phyloP scores from a whole-genome alignment of 1,140 invertebrate species.

The Drosophila grimshawi region DNA sequence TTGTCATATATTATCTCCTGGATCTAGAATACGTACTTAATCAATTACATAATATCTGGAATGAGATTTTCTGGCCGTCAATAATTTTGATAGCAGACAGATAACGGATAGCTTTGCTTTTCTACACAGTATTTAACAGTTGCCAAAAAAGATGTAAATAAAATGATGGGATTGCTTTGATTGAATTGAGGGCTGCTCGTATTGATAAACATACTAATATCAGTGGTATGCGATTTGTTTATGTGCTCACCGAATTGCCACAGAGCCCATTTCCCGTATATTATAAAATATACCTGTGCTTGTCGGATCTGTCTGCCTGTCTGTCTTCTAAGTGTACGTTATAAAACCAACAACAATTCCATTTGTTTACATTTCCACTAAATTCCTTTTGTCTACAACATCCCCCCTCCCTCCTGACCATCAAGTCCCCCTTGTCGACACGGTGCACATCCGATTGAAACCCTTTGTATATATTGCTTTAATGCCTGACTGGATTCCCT shows the following conservation, averaged over 20 bases:
- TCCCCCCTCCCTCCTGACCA: not conserved
- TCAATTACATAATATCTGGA: slow-evolving; percentile 3
- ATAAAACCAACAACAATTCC: slow-evolving; percentile 74
- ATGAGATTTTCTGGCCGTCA: not conserved
- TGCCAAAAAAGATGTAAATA: not conserved
- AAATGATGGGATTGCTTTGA: not conserved
- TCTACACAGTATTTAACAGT: slow-evolving; percentile 9
- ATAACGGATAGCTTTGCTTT: slow-evolving; percentile 6
- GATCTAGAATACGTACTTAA: not conserved
- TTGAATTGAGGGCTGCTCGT: not conserved
- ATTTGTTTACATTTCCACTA: slow-evolving; percentile 69
- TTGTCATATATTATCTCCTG: slow-evolving; percentile 2
- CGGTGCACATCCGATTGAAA: slow-evolving; percentile 46
- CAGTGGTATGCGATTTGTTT: not conserved
- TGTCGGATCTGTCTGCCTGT: slow-evolving; percentile 5
- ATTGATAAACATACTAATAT: too few relatives aligned
- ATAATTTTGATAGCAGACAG: not conserved
- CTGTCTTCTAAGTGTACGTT: slow-evolving; percentile 25
- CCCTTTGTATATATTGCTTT: slow-evolving; percentile 37
- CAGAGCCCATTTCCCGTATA: slow-evolving; percentile 4
- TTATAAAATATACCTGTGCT: not conserved
- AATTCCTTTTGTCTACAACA: slow-evolving; percentile 78
- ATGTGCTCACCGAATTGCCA: slow-evolving; percentile 18
- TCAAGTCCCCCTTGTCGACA: slow-evolving; percentile 29
- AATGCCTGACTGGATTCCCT: not conserved